Percentiles rank a stretch among this genome's conserved stretches.
Evolutionary conservation across 2,888 invertebrate genomes (phyloP).

Genomic region (Blastobasis adustella): DNA sequence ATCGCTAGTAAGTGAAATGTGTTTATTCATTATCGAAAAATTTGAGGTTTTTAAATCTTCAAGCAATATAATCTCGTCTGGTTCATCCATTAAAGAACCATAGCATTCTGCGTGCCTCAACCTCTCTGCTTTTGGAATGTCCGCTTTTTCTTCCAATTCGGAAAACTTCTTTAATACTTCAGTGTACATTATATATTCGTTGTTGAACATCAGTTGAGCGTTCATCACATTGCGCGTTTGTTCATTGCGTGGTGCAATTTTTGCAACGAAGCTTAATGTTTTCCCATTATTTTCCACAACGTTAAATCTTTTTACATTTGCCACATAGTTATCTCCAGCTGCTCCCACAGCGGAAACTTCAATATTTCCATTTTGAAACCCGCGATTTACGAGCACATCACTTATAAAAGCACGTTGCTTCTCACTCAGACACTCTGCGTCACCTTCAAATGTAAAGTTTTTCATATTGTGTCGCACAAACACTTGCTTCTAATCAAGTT

Average conservation of each 20-base stretch:
- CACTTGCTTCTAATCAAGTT: too few species aligned
- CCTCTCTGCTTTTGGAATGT: slow-evolving; percentile 22
- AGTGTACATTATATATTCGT: slow-evolving; percentile 31
- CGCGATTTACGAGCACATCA: slow-evolving; percentile 25
- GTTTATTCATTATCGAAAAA: slow-evolving; percentile 26
- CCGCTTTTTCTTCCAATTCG: slow-evolving; percentile 20
- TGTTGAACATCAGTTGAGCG: slow-evolving; percentile 19
- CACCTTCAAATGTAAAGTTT: slow-evolving; percentile 24
- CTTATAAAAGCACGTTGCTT: slow-evolving; percentile 29
- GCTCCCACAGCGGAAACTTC: slow-evolving; percentile 24
- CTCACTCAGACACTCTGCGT: slow-evolving; percentile 19
- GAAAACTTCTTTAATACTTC: slow-evolving; percentile 27
- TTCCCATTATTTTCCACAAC: slow-evolving; percentile 21
- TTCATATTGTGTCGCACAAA: slow-evolving; percentile 8
- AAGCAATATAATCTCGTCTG: slow-evolving; percentile 32
- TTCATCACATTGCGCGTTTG: slow-evolving; percentile 12
- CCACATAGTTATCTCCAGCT: slow-evolving; percentile 31
- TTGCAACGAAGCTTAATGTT: slow-evolving; percentile 26
- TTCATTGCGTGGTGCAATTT: slow-evolving; percentile 25
- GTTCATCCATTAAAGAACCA: slow-evolving; percentile 22
- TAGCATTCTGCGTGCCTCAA: slow-evolving; percentile 29
- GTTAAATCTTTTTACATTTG: slow-evolving; percentile 23
- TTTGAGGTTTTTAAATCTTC: slow-evolving; percentile 28
- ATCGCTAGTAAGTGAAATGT: slow-evolving; percentile 3
- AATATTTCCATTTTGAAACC: slow-evolving; percentile 24